Conservation (phyloP, 2,113 vertebrate species). For the Menidia beryllina region DNA sequence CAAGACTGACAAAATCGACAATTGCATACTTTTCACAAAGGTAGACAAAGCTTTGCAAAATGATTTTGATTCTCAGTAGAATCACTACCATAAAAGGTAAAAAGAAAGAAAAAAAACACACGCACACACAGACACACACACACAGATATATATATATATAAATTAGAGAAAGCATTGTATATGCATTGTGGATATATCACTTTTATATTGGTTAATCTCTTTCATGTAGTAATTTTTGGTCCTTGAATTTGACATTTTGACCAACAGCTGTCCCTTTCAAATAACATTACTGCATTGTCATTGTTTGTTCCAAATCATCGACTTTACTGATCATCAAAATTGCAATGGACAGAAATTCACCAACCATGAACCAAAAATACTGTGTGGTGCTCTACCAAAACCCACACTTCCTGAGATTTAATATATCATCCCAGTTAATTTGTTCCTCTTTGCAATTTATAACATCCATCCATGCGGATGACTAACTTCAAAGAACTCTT, state of each 20-base stretch:
- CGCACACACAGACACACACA: too few relatives aligned
- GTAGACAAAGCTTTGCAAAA: background rate
- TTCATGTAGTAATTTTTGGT: slow-evolving; percentile 11
- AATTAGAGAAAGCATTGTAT: too few relatives aligned
- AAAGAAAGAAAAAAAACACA: background rate
- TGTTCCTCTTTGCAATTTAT: slow-evolving; percentile 71
- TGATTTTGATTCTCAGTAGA: background rate
- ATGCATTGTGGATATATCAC: too few relatives aligned
- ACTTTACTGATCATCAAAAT: slow-evolving; percentile 44
- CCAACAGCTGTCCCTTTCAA: slow-evolving; percentile 33
- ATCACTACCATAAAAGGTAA: background rate
- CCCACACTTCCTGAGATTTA: slow-evolving; percentile 47
- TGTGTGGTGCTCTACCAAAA: slow-evolving; percentile 20
- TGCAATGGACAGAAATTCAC: slow-evolving; percentile 39
- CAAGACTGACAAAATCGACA: background rate
- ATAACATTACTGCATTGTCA: slow-evolving; percentile 6
- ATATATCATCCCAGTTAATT: slow-evolving; percentile 73
- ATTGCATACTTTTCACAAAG: background rate
- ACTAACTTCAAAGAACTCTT: slow-evolving; percentile 67
- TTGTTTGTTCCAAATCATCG: slow-evolving; percentile 44
- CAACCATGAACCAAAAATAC: slow-evolving; percentile 45
- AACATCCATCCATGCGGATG: slow-evolving; percentile 69
- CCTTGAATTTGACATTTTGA: slow-evolving; percentile 26
- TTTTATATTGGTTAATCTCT: background rate
- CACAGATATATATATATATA: too few relatives aligned